A percentile compares a stretch with the other conserved stretches of the same genome.
Conservation (phyloP, 1,140 invertebrate genomes). For the Mercenaria mercenaria region DNA sequence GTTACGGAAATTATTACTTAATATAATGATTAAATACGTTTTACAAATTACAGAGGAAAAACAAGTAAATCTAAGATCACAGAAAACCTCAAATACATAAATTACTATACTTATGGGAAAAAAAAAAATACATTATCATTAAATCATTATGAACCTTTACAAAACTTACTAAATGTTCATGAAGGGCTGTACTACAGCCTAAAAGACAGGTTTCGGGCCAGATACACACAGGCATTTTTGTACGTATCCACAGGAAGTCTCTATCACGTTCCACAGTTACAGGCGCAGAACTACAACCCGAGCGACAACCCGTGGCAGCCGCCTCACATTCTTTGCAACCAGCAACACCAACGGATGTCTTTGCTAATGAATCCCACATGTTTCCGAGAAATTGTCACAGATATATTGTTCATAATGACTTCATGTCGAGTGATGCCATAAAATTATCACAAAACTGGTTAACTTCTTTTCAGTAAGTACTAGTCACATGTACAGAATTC, state of each 20-base stretch:
- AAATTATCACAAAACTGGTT: slow-evolving; percentile 1
- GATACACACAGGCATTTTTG: slow-evolving; percentile 79
- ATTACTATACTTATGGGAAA: too few relatives aligned
- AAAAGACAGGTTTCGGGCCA: slow-evolving; percentile 79
- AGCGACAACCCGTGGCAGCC: slow-evolving; percentile 55
- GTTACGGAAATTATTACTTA: too few relatives aligned
- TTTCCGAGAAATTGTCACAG: slow-evolving; percentile 38
- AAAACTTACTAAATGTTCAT: slow-evolving; percentile 54
- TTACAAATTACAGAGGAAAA: too few relatives aligned
- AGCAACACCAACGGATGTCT: slow-evolving; percentile 22
- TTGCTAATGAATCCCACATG: slow-evolving; percentile 75
- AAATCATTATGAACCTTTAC: too few relatives aligned
- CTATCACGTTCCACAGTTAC: slow-evolving; percentile 75
- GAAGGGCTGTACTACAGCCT: slow-evolving; percentile 69
- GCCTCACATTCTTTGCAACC: slow-evolving; percentile 63
- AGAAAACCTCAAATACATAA: too few relatives aligned
- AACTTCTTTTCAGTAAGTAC: background rate
- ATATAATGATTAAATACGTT: too few relatives aligned
- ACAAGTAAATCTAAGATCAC: too few relatives aligned
- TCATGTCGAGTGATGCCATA: background rate
- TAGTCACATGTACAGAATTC: background rate
- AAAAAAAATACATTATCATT: too few relatives aligned
- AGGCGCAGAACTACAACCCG: slow-evolving; percentile 54
- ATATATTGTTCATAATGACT: slow-evolving; percentile 48
- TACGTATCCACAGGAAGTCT: slow-evolving; percentile 73